Evolutionary conservation across 2,113 vertebrate genomes (phyloP), one percentile per base, ranked within the genome.

Genomic region (Archocentrus centrarchus): DNA sequence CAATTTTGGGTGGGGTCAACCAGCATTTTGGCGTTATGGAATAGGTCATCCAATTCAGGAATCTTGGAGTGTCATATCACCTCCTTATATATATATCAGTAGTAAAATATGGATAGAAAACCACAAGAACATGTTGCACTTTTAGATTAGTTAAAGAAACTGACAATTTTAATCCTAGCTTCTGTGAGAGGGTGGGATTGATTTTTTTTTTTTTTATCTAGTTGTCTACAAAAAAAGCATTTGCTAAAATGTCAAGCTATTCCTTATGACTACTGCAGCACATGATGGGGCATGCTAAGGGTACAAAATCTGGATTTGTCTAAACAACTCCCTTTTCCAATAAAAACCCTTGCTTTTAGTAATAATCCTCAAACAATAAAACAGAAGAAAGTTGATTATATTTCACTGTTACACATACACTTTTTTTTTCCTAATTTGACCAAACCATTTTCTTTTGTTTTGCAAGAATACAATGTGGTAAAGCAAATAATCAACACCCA

Each of bases 401-500:
- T 70, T 70, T 50, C 44, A 70, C 41, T 32, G 20, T 53, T 70
- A 32, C 6, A 32, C 5, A 32, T 20, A 7, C 4, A 7, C 2
- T 44, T 50, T 73, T 53, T 2, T 68, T 14, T 9, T 9, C 2
- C 2, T 35, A 73, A 30, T 53, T 3, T 1, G 68, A 73, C 47
- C 20, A 73, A 73, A 73, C 66, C 44, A 73, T 53, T 35, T 73
- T 37, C 37, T 9, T 37, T 37, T 73, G 53, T 53, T 70, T 70
- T 50, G 15, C 6, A 13, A 70, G 27, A 17, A 20, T 55, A 32
- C 27, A 55, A 35, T 35, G 27, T 55, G 3, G 27, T 55, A 27
- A 73, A 35, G 47, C 24, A 73, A 73, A 53, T 73, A 73, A 55
- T 73, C 44, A 73, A n/a, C 27, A 73, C 68, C 18, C 47, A 32